Evolutionary conservation across 1,140 invertebrate species (phyloP).

Genomic region (Aleiodes sp.): DNA sequence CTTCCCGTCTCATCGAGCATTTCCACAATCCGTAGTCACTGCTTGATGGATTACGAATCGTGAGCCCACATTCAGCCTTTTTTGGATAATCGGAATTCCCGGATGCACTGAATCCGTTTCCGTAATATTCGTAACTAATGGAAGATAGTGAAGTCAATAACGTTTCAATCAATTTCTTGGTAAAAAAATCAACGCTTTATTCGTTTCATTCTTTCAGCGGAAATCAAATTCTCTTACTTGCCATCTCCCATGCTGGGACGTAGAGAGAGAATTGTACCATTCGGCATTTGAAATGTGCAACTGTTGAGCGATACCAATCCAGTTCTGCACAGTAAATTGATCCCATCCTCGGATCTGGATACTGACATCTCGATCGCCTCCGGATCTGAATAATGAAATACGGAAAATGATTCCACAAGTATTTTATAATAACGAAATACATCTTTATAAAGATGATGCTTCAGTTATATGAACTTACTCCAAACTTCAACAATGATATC

Average conservation of each 20-base stretch:
- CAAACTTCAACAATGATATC: constrained; percentile 37
- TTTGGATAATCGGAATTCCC: constrained; percentile 7
- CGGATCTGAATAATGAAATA: constrained; percentile 42
- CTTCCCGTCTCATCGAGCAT: constrained; percentile 40
- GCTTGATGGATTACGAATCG: constrained; percentile 43
- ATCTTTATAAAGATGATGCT: background rate
- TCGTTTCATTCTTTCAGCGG: background rate
- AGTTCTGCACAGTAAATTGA: constrained; percentile 46
- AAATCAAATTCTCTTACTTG: constrained; percentile 37
- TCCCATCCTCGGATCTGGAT: constrained; percentile 28
- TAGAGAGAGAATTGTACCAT: constrained; percentile 39
- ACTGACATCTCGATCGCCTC: constrained; percentile 6
- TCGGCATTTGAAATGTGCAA: constrained; percentile 44
- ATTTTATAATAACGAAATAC: no score
- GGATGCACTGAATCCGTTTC: background rate
- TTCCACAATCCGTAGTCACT: constrained; percentile 54
- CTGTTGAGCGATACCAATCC: constrained; percentile 31
- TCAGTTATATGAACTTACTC: constrained; percentile 33
- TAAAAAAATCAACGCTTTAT: background rate
- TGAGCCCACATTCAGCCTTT: constrained; percentile 47
- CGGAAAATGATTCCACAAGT: no score
- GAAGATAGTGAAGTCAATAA: background rate
- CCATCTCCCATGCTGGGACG: constrained; percentile 42
- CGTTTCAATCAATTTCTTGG: no score
- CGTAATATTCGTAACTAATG: constrained; percentile 32